Evolutionary conservation across 2,797 vertebrate species (phyloP), one percentile per base, ranked within the genome.

Genomic region (Chelidonichthys spinosus): DNA sequence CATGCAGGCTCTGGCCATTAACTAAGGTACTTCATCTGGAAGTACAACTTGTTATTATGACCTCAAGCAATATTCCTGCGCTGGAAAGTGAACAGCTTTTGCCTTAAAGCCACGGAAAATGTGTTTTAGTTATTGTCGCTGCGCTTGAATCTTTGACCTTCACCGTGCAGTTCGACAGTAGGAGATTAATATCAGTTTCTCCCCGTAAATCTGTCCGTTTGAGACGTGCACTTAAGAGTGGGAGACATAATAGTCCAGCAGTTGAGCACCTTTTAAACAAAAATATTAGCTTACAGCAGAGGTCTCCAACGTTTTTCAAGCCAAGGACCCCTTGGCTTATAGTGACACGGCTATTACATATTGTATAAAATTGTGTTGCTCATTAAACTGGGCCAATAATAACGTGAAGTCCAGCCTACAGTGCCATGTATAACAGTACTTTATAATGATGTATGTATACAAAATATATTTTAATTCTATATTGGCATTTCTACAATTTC

Each of bases 1-100:
- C 69, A 53, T 50, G 65, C 46, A 66, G 59, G 63, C 62, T 72
- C 35, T 42, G 74, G 58, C 40, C 47, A 63, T 69, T 59, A 50
- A 35, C 7, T 4, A 7, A 40, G 35, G 44, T 52, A 75, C 60
- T 73, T 83, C 63, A 76, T 40, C 33, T 68, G 71, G 46, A 81
- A 78, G 69, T 52, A 13, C 53, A 55, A 44, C 4, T 18, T 47
- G 50, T 71, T 62, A 54, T 63, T 9, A 13, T 67, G 18, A 64
- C 50, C 40, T 8, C 2, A 11, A 63, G 37, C 4, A 32, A 14
- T 44, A 59, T 80, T 54, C 70, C 32, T 65, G 46, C 33, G 15
- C 36, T n/a, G 35, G 17, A 65, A 67, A 18, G 39, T 7, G 11
- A 63, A 15, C 4, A 1, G n/a, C 59, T 72, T 47, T 59, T 14